Evolutionary conservation across 2,797 vertebrate genomes (phyloP), one percentile per base, ranked within the genome.

Genomic region (Acanthopagrus latus): DNA sequence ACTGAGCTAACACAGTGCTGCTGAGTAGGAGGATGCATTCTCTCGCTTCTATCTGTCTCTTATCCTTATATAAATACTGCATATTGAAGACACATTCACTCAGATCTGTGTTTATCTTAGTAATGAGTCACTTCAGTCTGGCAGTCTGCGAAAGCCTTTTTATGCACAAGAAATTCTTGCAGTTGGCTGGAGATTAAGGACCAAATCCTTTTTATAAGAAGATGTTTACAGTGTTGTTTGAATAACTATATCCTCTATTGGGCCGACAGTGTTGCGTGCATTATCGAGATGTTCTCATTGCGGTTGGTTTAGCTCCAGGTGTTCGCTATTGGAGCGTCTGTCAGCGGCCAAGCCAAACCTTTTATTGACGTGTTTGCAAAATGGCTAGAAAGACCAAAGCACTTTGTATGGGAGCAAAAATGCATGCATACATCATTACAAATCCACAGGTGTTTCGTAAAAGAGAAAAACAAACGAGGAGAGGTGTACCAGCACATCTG

Each of bases 391-490:
- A 84, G 81, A 82, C 74, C 71, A 81, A 81, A 81, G 75, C 50
- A 21, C 71, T 88, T 79, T 89, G 83, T 76, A 48, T 71, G 58
- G 72, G 43, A 41, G 27, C 33, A 78, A 62, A 76, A 82, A 81
- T 71, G 74, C 82, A 71, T 81, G 83, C 74, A 84, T 74, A 88
- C 85, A 86, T 86, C 84, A 78, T 91, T 88, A 87, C 84, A 88
- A 86, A 91, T 67, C 87, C 84, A 75, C 92, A 93, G 91, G 92
- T 93, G 91, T 91, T 90, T 91, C 66, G 62, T 85, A 75, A 89
- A 91, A 89, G 78, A 83, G 81, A 88, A 86, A 86, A 76, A 88
- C 73, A 88, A 88, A 83, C 64, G 77, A 77, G 48, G 56, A 29
- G 33, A 69, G 64, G 64, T 56, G 52, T 86, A 86, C 85, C 84